Base-by-base conservation (phyloP, 2,797 vertebrate species). In the Melanogrammus aeglefinus region DNA sequence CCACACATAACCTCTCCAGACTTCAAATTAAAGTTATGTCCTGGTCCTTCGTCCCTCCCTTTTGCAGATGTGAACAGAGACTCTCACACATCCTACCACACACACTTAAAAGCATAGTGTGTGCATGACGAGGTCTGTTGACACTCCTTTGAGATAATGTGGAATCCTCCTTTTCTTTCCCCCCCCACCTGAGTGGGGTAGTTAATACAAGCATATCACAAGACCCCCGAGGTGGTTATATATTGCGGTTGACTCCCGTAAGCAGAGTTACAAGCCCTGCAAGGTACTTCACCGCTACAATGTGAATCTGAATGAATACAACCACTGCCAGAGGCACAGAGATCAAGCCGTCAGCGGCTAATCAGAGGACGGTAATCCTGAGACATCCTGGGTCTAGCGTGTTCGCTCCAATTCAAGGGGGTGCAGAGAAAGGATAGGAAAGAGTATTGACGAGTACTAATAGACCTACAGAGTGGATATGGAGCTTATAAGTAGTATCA, bases 1-100 rank as follows among this genome's bases (percentile, higher is more conserved):
- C 77, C 88, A 82, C 81, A 63, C 82, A 82, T 78, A 86, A 81
- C 81, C 80, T 86, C 86, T 80, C 82, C 81, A 85, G 83, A 90
- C 79, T 87, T 84, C 31, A 82, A 83, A 80, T 82, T 16, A 72
- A 72, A 33, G 70, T 35, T 18, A 33, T 35, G 31, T 35, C 27
- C 31, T n/a, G 14, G 33, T 3, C 31, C 27, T 77, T 36, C 13
- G 82, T 57, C 51, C 31, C 63, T 77, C 39, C 10, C 82, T 57
- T 13, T 72, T 39, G 12, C 73, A 63, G 10, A 35, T 70, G 27
- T 66, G 57, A 66, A 27, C n/a, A 24, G 75, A 72, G 44, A 71
- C 33, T 69, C 66, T 51, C 79, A 75, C 36, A 69, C 44, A 72
- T 73, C 74, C 41, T 31, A n/a, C 73, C 74, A 41, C 74, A 57